Evolutionary conservation across 1,140 invertebrate species (phyloP).

Genomic region (Macrocentrus cingulum): DNA sequence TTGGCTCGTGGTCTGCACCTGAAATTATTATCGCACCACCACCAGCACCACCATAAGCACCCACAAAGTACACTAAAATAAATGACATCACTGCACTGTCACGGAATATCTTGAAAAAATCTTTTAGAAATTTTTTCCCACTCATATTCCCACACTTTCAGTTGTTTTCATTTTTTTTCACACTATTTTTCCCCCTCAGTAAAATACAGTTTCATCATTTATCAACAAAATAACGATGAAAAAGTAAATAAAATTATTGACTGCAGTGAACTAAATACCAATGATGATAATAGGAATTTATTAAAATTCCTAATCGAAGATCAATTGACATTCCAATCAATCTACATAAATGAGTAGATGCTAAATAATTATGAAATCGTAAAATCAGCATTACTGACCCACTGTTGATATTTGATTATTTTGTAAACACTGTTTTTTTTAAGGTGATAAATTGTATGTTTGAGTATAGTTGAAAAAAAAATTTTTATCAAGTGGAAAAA

Average conservation of each 20-base stretch:
- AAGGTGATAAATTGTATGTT: too few relatives aligned
- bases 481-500: too few relatives aligned
- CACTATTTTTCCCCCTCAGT: neutral
- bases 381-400: too few relatives aligned
- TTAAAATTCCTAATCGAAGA: conserved; percentile 21
- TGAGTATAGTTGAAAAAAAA: too few relatives aligned
- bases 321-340: too few relatives aligned
- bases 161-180: neutral
- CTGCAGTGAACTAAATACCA: conserved; percentile 7
- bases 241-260: neutral
- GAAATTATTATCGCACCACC: conserved; percentile 45
- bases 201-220: too few relatives aligned
- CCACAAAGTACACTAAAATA: neutral
- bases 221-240: neutral
- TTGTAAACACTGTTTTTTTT: too few relatives aligned
- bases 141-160: neutral
- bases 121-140: neutral
- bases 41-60: neutral
- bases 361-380: too few relatives aligned
- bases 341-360: too few relatives aligned
- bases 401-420: too few relatives aligned
- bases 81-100: conserved; percentile 1
- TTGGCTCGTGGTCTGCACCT: conserved; percentile 49
- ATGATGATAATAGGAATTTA: conserved; percentile 19
- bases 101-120: neutral